Evolutionary conservation across 2,888 invertebrate genomes (phyloP).

Genomic region (Dryobotodes eremita): DNA sequence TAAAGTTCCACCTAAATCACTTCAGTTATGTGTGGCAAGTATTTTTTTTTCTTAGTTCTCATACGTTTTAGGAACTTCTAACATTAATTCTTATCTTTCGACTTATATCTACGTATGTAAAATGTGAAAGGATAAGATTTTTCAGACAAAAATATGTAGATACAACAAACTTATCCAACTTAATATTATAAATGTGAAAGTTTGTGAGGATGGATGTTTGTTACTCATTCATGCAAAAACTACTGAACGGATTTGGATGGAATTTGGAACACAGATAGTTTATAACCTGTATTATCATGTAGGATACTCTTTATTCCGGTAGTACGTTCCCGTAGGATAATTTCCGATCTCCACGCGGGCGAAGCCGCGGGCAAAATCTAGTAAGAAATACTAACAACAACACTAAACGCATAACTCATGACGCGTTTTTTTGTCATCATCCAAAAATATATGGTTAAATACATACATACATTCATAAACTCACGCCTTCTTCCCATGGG

Average conservation of each 20-base stretch:
- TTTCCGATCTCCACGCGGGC: no score
- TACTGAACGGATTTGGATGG: no score
- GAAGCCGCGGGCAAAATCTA: no score
- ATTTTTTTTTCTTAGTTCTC: background rate
- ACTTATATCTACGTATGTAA: background rate
- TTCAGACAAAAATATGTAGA: background rate
- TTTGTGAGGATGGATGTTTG: no score
- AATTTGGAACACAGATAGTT: no score
- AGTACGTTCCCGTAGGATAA: no score
- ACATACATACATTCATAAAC: no score
- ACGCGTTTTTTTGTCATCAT: background rate
- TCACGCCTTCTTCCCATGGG: no score
- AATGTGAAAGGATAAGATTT: background rate
- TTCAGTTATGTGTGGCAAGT: background rate
- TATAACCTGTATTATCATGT: no score
- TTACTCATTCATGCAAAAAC: no score
- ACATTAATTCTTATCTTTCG: background rate
- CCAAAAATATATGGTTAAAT: background rate
- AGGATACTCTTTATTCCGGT: no score
- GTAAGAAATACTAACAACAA: background rate
- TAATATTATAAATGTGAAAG: no score
- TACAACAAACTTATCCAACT: background rate
- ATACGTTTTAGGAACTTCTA: background rate
- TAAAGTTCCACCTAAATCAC: constrained; percentile 10
- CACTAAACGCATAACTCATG: background rate